A percentile compares a stretch with the other conserved stretches of the same genome.
Conservation (phyloP, 1,140 invertebrate genomes). For the Pseudomyrmex gracilis region DNA sequence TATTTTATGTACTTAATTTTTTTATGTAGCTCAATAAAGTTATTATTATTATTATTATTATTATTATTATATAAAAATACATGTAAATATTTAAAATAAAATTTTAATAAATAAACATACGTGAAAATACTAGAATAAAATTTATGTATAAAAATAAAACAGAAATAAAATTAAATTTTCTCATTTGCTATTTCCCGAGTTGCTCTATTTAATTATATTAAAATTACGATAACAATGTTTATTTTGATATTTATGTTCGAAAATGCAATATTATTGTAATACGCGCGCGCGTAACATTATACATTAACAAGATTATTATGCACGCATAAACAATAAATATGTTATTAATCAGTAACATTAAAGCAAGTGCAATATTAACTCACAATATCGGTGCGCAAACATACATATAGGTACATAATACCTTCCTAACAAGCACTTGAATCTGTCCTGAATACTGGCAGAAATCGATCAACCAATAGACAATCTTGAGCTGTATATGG, state of each 20-base stretch:
- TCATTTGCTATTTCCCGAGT: no score
- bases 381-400: background rate
- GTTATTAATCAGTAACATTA: background rate
- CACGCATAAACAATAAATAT: background rate
- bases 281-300: no score
- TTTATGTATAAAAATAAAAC: background rate
- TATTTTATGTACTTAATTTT: no score
- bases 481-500: conserved; percentile 29
- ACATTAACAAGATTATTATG: background rate
- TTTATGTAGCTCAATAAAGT: no score
- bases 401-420: background rate
- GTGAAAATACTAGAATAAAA: background rate
- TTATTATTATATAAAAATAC: no score
- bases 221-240: background rate
- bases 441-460: conserved; percentile 17
- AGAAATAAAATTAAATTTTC: no score
- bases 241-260: background rate
- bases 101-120: no score
- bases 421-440: conserved; percentile 14
- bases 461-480: conserved; percentile 45
- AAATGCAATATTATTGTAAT: background rate
- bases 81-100: no score
- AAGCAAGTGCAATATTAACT: no score
- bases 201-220: background rate
- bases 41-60: no score